These are phyloP conservation scores for Zalophus californianus DNA, from an alignment of 2,797 vertebrate genomes.

Conservation along the genomic window DNA sequence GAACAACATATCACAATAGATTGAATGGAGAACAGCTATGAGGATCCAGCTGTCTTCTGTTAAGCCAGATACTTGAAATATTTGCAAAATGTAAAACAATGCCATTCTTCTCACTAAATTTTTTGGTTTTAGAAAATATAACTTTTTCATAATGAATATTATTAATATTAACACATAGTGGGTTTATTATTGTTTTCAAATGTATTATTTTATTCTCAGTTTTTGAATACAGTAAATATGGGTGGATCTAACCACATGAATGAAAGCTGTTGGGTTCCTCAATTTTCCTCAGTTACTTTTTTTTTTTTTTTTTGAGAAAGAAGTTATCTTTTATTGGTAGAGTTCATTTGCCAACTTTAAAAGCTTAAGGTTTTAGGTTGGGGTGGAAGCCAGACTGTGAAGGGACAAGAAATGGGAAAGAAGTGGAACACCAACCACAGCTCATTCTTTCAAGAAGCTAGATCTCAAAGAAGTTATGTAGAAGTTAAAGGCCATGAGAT, in stretches of 20 bases:
- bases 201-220: neutral
- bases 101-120: neutral
- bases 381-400: neutral
- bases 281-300: neutral
- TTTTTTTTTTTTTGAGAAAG: too few species aligned
- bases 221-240: slow-evolving; percentile 22
- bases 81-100: neutral
- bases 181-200: slow-evolving; percentile 39
- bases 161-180: neutral
- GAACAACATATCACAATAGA: neutral
- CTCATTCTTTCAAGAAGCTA: neutral
- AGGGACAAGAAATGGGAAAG: neutral
- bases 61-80: slow-evolving; percentile 20
- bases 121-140: slow-evolving; percentile 27
- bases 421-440: neutral
- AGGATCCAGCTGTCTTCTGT: neutral
- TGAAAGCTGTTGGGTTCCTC: neutral
- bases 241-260: neutral
- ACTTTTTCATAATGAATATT: neutral
- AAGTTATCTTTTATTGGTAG: neutral
- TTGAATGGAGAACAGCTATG: neutral
- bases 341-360: neutral
- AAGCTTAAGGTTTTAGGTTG: neutral
- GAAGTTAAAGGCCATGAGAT: neutral
- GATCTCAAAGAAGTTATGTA: neutral